Evolutionary conservation across 2,888 invertebrate genomes (phyloP), one percentile per base, ranked within the genome.

Genomic region (Phyto melanocephala): DNA sequence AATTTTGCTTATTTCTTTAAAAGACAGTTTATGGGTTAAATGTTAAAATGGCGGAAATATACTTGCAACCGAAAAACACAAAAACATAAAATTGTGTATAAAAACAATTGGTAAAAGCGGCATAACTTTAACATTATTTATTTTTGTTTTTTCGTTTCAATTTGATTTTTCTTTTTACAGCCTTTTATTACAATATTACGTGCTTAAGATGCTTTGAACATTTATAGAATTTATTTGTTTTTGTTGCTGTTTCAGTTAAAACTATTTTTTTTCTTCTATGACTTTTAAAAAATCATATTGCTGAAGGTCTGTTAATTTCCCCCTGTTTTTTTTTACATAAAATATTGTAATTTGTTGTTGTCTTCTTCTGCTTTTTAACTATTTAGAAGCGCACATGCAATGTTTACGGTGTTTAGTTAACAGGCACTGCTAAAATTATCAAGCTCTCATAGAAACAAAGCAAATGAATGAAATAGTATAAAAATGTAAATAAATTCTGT

Each of bases 161-260:
- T 28, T 60, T 47, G 1, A 13, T 15, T 37, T 71, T 68, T 70
- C 47, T 75, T 62, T 74, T 65, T 75, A 52, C 70, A 71, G 75
- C 70, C 82, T 75, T 82, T 82, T 82, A 82, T 82, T 82, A 82
- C 82, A 75, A 75, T 71, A 79, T 82, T 82, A 82, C 82, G 79
- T 82, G 82, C 79, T 52, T 52, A 60, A 70, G 71, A 77, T 72
- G 67, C 62, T 72, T 75, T 65, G 58, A 70, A 82, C 74, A 78
- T 67, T 71, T 60, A 65, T 63, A 68, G 62, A 78, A 74, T 74
- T 62, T 56, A 54, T 54, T 54, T 45, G n/a, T 47, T 65, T 80
- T 68, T n/a, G 45, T 22, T 62, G 20, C 33, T 33, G n/a, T 63
- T 70, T 75, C 1, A 24, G 56, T 35, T 47, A 60, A 68, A 22